phyloP scores from a whole-genome alignment of 2,888 invertebrate species.

The Drosophila formosana region DNA sequence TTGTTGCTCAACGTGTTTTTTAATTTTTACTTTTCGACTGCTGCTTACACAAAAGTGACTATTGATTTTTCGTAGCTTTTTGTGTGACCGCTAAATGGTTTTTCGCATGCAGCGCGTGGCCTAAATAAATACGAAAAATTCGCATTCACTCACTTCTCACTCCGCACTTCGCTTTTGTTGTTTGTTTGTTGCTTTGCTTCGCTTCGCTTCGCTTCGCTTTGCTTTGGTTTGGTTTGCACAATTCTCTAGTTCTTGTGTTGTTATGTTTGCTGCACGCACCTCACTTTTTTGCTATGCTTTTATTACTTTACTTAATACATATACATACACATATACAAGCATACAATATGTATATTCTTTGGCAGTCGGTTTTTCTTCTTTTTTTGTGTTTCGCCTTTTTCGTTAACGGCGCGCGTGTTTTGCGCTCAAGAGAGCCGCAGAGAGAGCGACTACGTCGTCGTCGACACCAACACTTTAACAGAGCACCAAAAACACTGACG shows the following conservation, averaged over 20 bases:
- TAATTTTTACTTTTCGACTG: constrained; percentile 28
- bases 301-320: constrained; percentile 56
- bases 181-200: constrained; percentile 42
- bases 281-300: constrained; percentile 17
- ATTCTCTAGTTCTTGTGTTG: constrained; percentile 23
- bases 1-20: constrained; percentile 66
- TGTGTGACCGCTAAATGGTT: constrained; percentile 53
- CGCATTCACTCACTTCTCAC: constrained; percentile 15
- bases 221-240: not conserved
- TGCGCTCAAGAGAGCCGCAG: constrained; percentile 49
- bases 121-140: constrained; percentile 50
- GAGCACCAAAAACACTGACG: constrained; percentile 12
- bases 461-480: constrained; percentile 29
- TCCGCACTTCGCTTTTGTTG: constrained; percentile 26
- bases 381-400: constrained; percentile 41
- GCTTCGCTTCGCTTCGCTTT: no score
- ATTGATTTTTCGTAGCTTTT: constrained; percentile 74
- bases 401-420: constrained; percentile 52
- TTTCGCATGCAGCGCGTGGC: constrained; percentile 56
- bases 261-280: constrained; percentile 47
- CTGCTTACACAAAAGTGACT: constrained; percentile 46
- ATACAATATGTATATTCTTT: constrained; percentile 29
- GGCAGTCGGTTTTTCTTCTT: constrained; percentile 43
- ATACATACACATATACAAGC: constrained; percentile 8
- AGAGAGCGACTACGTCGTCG: constrained; percentile 37